Conservation (phyloP, 1,140 invertebrate species). For the Lepidotrigona ventralis region DNA sequence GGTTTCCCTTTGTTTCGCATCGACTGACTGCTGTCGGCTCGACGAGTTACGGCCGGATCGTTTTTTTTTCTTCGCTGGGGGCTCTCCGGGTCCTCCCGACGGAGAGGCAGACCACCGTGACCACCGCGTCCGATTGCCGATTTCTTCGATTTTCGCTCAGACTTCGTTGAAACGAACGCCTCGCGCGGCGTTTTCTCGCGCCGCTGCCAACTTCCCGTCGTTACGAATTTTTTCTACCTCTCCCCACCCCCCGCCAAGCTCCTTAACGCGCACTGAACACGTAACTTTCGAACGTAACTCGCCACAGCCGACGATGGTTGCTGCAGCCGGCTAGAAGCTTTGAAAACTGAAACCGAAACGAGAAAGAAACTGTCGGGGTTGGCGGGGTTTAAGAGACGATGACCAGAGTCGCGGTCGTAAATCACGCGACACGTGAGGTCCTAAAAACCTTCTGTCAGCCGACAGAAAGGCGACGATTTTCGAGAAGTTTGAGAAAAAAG, state of each 20-base stretch:
- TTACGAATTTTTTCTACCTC: too few species aligned
- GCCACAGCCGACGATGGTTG: too few species aligned
- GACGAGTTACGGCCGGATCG: slow-evolving; percentile 41
- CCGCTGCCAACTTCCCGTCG: too few species aligned
- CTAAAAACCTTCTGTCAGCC: not conserved
- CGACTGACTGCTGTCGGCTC: slow-evolving; percentile 31
- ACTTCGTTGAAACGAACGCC: too few species aligned
- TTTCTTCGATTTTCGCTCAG: not conserved
- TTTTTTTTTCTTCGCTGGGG: slow-evolving; percentile 34
- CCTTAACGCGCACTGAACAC: too few species aligned
- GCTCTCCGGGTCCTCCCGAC: not conserved
- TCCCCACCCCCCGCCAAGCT: too few species aligned
- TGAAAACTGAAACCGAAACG: too few species aligned
- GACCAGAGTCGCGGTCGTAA: not conserved
- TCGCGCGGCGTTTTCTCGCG: too few species aligned
- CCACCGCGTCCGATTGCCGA: not conserved
- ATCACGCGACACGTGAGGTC: not conserved
- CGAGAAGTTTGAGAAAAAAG: too few species aligned
- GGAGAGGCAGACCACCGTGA: not conserved
- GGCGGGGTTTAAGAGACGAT: not conserved
- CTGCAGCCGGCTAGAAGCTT: too few species aligned
- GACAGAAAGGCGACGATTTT: not conserved
- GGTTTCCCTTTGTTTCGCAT: slow-evolving; percentile 54
- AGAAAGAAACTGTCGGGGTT: too few species aligned
- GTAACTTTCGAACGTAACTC: too few species aligned